Conservation (phyloP, 2,888 invertebrate species). For the Euspilapteryx auroguttella region DNA sequence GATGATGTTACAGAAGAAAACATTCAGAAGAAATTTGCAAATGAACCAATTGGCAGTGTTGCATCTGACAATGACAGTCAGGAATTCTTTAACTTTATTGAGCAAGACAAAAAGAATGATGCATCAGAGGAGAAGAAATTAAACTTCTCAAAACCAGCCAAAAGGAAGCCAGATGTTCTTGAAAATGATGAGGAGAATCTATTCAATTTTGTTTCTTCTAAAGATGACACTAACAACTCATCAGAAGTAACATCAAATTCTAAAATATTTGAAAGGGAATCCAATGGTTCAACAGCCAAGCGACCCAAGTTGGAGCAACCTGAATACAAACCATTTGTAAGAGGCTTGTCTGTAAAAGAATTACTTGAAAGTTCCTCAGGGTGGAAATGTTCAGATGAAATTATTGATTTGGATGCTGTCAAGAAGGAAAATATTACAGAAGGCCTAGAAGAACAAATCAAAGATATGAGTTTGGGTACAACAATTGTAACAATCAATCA, state of each 20-base stretch:
- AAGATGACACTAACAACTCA: conserved; percentile 2
- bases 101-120: conserved; percentile 12
- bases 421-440: conserved; percentile 23
- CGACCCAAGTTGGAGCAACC: background rate
- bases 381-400: conserved; percentile 10
- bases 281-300: background rate
- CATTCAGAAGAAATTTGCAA: conserved; percentile 27
- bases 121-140: conserved; percentile 17
- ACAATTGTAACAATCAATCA: conserved; percentile 28
- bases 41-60: conserved; percentile 14
- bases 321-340: conserved; percentile 6
- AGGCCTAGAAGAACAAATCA: conserved; percentile 31
- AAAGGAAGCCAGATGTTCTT: conserved; percentile 19
- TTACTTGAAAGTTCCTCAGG: conserved; percentile 20
- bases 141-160: conserved; percentile 13
- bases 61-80: conserved; percentile 16
- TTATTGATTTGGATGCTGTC: conserved; percentile 12
- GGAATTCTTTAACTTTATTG: conserved; percentile 35
- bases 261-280: background rate
- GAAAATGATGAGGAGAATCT: conserved; percentile 28
- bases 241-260: background rate
- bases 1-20: conserved; percentile 16
- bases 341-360: conserved; percentile 36
- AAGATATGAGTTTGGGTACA: conserved; percentile 29
- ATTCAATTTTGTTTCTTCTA: conserved; percentile 31